Evolutionary conservation across 2,888 invertebrate species (phyloP).

Genomic region (Stomorhina lunata): DNA sequence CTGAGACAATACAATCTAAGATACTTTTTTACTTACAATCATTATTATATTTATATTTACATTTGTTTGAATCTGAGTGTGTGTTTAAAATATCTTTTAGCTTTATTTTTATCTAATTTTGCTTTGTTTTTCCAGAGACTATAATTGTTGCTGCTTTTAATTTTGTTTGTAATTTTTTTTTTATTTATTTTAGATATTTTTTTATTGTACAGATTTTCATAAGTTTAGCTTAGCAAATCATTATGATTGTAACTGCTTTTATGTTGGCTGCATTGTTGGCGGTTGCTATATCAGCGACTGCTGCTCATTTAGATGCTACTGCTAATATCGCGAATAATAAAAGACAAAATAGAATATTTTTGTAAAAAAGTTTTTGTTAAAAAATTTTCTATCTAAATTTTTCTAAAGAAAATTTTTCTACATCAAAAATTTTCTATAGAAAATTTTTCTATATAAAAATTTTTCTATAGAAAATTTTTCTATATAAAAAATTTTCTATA

Average conservation of each 20-base stretch:
- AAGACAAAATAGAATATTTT: too few species aligned
- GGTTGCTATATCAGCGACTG: not conserved
- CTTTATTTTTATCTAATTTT: conserved; percentile 50
- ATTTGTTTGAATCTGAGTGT: not conserved
- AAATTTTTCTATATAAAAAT: too few species aligned
- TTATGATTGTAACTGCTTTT: conserved; percentile 50
- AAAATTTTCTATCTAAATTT: too few species aligned
- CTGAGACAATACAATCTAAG: conserved; percentile 16
- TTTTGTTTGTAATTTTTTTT: conserved; percentile 10
- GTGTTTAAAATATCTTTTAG: conserved; percentile 29
- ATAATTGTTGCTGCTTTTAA: conserved; percentile 26
- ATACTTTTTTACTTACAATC: not conserved
- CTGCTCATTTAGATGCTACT: conserved; percentile 20
- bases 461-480: too few species aligned
- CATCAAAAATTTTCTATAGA: too few species aligned
- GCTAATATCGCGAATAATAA: not conserved
- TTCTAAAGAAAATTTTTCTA: too few species aligned
- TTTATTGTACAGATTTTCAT: conserved; percentile 14
- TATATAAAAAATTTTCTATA: too few species aligned
- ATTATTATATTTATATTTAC: not conserved
- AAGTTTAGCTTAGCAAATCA: conserved; percentile 51
- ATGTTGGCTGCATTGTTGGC: conserved; percentile 42
- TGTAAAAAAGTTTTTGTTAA: too few species aligned
- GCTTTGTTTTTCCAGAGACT: conserved; percentile 37
- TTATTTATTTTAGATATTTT: conserved; percentile 4